Evolutionary conservation across 2,113 vertebrate species (phyloP).

Genomic region (Macquaria ambigua): DNA sequence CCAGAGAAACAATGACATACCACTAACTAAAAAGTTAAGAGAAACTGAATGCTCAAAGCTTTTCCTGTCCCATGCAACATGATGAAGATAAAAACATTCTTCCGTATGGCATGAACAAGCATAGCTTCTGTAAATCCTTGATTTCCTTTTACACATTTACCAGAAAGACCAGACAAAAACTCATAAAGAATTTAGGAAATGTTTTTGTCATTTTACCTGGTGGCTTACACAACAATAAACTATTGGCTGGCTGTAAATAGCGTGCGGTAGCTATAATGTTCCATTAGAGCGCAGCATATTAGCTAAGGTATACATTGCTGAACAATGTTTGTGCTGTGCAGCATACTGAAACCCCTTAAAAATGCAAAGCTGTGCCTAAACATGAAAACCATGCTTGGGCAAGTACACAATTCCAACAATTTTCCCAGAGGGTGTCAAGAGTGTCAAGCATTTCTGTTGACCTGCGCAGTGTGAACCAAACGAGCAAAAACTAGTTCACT

Average conservation of each 20-base stretch:
- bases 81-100: background rate
- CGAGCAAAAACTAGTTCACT: background rate
- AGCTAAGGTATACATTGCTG: background rate
- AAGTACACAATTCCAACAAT: background rate
- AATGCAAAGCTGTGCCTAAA: constrained; percentile 16
- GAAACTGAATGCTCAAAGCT: background rate
- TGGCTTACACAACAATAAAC: background rate
- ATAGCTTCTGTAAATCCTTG: background rate
- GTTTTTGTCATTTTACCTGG: background rate
- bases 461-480: constrained; percentile 19
- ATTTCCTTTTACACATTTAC: background rate
- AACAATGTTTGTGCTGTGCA: background rate
- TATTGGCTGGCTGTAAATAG: background rate
- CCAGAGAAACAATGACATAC: background rate
- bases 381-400: constrained; percentile 19
- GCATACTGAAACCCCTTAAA: background rate
- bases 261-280: background rate
- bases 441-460: background rate
- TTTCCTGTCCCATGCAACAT: background rate
- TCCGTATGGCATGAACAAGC: background rate
- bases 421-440: background rate
- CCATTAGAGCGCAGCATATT: background rate
- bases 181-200: background rate
- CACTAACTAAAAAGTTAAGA: background rate
- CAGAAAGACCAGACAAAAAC: background rate